Evolutionary conservation across 2,888 invertebrate species (phyloP), one percentile per base, ranked within the genome.

Genomic region (Diarsia dahlii): DNA sequence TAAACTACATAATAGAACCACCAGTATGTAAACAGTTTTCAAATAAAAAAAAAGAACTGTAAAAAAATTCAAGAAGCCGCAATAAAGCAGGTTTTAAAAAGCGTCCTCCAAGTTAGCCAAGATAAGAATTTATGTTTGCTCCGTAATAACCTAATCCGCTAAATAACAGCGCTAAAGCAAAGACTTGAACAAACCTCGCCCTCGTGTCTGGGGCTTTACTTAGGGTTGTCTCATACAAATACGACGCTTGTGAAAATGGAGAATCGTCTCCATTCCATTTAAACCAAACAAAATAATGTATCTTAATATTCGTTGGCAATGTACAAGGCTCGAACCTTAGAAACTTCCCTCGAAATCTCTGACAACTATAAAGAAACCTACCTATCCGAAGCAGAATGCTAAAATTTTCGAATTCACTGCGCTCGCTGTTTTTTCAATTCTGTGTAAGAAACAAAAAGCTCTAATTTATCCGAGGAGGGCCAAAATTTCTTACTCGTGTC

Each of bases 121-220:
- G 84, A 88, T 85, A 88, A 86, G 86, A 87, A 88, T 88, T 84
- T 82, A 88, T 86, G 86, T 81, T 73, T 64, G 78, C 80, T 80
- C 66, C 71, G 84, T 87, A 87, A 85, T 87, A 84, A 86, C 85
- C 78, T 89, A 88, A 90, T 90, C 89, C 85, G 79, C 88, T 89
- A 89, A 89, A 91, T 87, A 89, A 90, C 86, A 89, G 80, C 85
- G 75, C 80, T 84, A 89, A 88, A 91, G 90, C 84, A 89, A 91
- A 88, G 89, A 88, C 89, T 90, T 87, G 89, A 88, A 83, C 88
- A 89, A 87, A 87, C 87, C 85, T 82, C 84, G 84, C 78, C 71
- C 75, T 82, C 83, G 79, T 86, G 84, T 89, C 85, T 84, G 82
- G 78, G 81, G 83, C 83, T 87, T 85, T 85, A 84, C 67, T 65